Evolutionary conservation across 2,113 vertebrate species (phyloP), one percentile per base, ranked within the genome.

Genomic region (Podarcis muralis): DNA sequence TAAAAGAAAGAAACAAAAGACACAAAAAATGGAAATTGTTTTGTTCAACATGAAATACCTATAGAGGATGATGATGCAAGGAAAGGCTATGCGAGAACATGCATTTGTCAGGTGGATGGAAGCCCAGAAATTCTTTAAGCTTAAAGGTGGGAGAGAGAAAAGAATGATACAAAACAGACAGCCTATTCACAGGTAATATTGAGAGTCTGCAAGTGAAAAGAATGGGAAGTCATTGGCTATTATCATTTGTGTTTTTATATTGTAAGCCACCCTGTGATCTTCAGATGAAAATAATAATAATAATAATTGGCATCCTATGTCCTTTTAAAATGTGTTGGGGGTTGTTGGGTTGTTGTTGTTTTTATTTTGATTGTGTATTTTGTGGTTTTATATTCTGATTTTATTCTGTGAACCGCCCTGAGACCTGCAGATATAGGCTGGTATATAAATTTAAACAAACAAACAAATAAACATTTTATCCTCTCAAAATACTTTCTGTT

Each of bases 41-140:
- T 86, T 68, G 16, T 43, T 76, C 43, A 88, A 74, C 87, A 27
- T 88, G 87, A 92, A 94, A 85, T 30, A 88, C 88, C 93, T 91
- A 77, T 91, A 20, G 2, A 15, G 62, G 76, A 18, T 78, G 82
- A 22, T 91, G n/a, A 81, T 92, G 91, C 89, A 90, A 94, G 81
- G 66, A 66, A 66, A 37, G 77, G 87, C 66, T 93, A 92, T 92
- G 85, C 75, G 84, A 53, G 86, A 83, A 87, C 91, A 91, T 92
- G 91, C 88, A 91, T 86, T 15, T 66, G 81, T 82, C 69, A 27
- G 71, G 87, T 93, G 92, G 92, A 94, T 87, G 78, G 88, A 93
- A 91, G 93, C 90, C 89, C 91, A 95, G 92, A 92, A 94, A 91
- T 94, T 93, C 90, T 91, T 95, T 91, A 88, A 89, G 91, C 90